phyloP scores from a whole-genome alignment of 2,797 vertebrate species.

The Sibirionetta formosa region DNA sequence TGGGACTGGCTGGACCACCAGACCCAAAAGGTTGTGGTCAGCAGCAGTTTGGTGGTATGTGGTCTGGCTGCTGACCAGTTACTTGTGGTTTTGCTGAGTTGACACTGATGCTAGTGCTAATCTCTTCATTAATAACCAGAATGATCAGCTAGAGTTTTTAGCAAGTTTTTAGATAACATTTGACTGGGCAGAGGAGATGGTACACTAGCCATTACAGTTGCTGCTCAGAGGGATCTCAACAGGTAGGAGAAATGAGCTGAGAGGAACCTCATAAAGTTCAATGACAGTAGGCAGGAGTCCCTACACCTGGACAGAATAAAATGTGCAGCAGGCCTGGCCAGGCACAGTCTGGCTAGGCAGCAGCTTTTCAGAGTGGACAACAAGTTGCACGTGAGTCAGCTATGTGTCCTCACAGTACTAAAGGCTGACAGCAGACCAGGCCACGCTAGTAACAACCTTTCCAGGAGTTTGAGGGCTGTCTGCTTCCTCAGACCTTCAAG shows the following conservation, averaged over 20 bases:
- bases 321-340: not conserved
- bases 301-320: not conserved
- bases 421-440: not conserved
- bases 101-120: not conserved
- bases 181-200: not conserved
- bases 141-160: not conserved
- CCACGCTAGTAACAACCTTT: too few species aligned
- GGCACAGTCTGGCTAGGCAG: not conserved
- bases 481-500: not conserved
- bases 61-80: not conserved
- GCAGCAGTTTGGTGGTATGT: not conserved
- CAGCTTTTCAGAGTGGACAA: not conserved
- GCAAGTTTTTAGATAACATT: not conserved
- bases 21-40: not conserved
- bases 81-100: not conserved
- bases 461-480: not conserved
- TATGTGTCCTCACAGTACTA: not conserved
- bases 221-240: fast-evolving
- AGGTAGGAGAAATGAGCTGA: not conserved
- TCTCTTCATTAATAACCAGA: not conserved
- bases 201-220: fast-evolving
- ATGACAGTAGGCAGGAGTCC: not conserved
- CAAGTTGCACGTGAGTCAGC: not conserved
- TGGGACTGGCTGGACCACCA: not conserved
- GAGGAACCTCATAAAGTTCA: not conserved